Evolutionary conservation across 2,888 invertebrate genomes (phyloP).

Genomic region (Leptura quadrifasciata): DNA sequence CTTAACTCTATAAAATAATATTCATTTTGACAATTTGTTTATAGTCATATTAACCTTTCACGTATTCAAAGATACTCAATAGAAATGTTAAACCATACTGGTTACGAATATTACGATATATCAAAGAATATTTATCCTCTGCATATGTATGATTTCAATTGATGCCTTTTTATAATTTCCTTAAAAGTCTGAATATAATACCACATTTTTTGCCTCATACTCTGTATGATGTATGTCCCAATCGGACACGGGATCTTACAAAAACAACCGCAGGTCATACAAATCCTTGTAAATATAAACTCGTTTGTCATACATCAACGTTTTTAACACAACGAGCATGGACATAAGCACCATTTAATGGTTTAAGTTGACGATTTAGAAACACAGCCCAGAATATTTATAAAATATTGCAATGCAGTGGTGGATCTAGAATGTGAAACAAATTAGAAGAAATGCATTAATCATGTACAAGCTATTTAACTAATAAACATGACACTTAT

Average conservation of each 20-base stretch:
- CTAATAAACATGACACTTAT: background rate
- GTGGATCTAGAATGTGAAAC: conserved; percentile 17
- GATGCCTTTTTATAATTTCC: conserved; percentile 5
- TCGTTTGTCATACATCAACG: conserved; percentile 69
- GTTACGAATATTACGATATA: background rate
- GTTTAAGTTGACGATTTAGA: conserved; percentile 53
- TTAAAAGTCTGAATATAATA: conserved; percentile 4
- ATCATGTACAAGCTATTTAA: background rate
- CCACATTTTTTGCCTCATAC: background rate
- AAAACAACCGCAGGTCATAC: conserved; percentile 55
- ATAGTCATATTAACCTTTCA: background rate
- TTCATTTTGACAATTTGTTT: background rate
- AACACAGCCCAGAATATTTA: conserved; percentile 50
- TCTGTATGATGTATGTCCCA: conserved; percentile 15
- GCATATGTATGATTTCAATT: background rate
- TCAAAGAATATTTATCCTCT: background rate
- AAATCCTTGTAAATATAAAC: conserved; percentile 62
- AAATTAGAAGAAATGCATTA: background rate
- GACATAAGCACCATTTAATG: conserved; percentile 68
- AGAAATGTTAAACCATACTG: background rate
- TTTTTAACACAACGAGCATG: conserved; percentile 65
- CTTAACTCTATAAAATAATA: background rate
- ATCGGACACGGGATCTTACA: conserved; percentile 36
- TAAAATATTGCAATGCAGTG: conserved; percentile 50
- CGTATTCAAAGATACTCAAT: conserved; percentile 1